These are phyloP conservation scores for Myotis vivesi DNA, from an alignment of 2,797 vertebrate species.

Conservation along the genomic window DNA sequence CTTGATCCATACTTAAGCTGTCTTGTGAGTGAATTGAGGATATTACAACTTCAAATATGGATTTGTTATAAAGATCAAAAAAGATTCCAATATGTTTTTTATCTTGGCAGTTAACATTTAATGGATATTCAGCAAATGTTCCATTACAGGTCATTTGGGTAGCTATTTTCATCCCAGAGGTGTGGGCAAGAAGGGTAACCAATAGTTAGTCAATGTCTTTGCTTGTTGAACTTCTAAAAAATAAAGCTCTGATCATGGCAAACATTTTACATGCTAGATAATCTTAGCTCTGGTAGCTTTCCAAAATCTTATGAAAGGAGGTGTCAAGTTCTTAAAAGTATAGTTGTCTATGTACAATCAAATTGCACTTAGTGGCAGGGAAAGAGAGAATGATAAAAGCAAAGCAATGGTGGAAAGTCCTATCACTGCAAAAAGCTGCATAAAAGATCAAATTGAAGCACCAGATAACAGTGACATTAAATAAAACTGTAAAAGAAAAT, in stretches of 20 bases:
- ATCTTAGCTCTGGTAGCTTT: conserved; percentile 22
- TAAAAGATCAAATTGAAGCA: conserved; percentile 31
- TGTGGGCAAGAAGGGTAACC: neutral
- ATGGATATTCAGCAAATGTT: neutral
- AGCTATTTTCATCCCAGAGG: neutral
- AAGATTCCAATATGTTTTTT: neutral
- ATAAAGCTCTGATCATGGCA: neutral
- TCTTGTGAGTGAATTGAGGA: neutral
- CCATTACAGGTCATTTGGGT: neutral
- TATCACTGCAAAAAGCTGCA: neutral
- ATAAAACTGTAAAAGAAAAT: neutral
- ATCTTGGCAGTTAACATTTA: neutral
- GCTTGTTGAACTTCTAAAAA: neutral
- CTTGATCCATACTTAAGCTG: neutral
- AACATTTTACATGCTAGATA: conserved; percentile 22
- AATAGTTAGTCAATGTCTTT: neutral
- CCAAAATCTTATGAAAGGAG: conserved; percentile 34
- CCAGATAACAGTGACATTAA: conserved; percentile 15
- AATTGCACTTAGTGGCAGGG: neutral
- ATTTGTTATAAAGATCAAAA: neutral
- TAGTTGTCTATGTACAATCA: neutral
- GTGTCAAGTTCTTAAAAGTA: conserved; percentile 57
- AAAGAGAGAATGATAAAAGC: conserved; percentile 3
- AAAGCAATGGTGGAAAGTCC: neutral
- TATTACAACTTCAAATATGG: neutral